Evolutionary conservation across 2,113 vertebrate genomes (phyloP).

Genomic region (Channa maculata): DNA sequence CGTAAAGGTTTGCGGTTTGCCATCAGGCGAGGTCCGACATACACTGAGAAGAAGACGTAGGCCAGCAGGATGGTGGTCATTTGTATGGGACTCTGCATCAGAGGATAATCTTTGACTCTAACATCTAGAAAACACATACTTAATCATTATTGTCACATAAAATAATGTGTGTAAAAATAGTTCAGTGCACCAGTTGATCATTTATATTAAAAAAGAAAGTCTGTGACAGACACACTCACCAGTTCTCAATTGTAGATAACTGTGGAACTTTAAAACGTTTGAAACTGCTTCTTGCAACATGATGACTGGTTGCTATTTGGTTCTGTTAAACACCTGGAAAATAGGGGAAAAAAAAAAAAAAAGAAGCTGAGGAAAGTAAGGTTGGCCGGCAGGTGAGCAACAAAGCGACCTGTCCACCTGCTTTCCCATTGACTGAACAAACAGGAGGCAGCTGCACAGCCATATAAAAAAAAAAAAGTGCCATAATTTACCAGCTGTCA

Average conservation of each 20-base stretch:
- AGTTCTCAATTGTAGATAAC: conserved; percentile 82
- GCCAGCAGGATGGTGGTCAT: conserved; percentile 88
- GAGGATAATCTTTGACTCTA: conserved; percentile 88
- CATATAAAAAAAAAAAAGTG: conserved; percentile 49
- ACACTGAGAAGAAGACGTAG: conserved; percentile 89
- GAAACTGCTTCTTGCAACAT: conserved; percentile 87
- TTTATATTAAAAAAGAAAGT: not conserved
- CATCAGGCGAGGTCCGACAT: conserved; percentile 92
- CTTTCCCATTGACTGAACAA: conserved; percentile 69
- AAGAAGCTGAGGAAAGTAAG: not conserved
- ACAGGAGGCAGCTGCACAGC: conserved; percentile 78
- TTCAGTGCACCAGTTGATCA: not conserved
- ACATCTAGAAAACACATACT: conserved; percentile 81
- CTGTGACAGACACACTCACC: conserved; percentile 80
- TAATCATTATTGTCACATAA: not conserved
- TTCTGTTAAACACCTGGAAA: conserved; percentile 31
- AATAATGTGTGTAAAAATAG: no score
- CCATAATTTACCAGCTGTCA: conserved; percentile 3
- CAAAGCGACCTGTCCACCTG: conserved; percentile 33
- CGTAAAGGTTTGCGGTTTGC: conserved; percentile 92
- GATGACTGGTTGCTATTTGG: conserved; percentile 51
- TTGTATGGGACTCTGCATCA: conserved; percentile 90
- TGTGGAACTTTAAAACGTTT: conserved; percentile 79
- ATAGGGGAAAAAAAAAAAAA: not conserved
- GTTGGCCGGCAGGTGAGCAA: conserved; percentile 19